phyloP scores from a whole-genome alignment of 2,888 invertebrate species.

The Notodonta dromedarius region DNA sequence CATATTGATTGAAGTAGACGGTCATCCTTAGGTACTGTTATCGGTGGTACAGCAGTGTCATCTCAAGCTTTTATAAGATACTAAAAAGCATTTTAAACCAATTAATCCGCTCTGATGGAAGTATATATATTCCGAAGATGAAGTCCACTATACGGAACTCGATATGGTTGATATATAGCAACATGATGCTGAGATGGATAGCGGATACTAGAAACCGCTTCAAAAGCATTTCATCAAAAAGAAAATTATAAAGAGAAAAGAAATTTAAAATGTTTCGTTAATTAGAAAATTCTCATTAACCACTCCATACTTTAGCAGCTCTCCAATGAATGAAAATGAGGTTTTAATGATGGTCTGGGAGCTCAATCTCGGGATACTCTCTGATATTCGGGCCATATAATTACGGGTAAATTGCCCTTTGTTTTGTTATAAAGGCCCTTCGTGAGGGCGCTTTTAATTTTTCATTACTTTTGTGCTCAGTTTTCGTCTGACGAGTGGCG shows the following conservation, averaged over 20 bases:
- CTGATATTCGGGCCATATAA: constrained; percentile 44
- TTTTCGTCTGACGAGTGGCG: not conserved
- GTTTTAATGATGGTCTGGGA: constrained; percentile 48
- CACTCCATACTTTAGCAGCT: constrained; percentile 25
- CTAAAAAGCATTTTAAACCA: no score
- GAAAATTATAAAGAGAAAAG: not conserved
- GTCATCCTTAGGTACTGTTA: no score
- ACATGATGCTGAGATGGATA: no score
- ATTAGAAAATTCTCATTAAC: constrained; percentile 1
- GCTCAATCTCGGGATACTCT: constrained; percentile 43
- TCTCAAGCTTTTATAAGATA: no score
- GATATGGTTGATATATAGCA: no score
- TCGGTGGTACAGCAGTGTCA: no score
- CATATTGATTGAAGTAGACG: no score
- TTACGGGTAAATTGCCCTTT: constrained; percentile 43
- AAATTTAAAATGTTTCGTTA: not conserved
- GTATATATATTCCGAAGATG: no score
- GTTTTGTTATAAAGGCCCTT: constrained; percentile 21
- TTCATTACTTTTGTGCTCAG: constrained; percentile 14
- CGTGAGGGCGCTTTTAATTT: constrained; percentile 23
- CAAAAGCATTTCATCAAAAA: no score
- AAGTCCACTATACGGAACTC: no score
- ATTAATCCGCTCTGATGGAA: no score
- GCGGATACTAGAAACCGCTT: no score
- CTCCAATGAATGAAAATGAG: constrained; percentile 52